Conservation (phyloP, 2,797 vertebrate genomes). For the Peromyscus nudipes region DNA sequence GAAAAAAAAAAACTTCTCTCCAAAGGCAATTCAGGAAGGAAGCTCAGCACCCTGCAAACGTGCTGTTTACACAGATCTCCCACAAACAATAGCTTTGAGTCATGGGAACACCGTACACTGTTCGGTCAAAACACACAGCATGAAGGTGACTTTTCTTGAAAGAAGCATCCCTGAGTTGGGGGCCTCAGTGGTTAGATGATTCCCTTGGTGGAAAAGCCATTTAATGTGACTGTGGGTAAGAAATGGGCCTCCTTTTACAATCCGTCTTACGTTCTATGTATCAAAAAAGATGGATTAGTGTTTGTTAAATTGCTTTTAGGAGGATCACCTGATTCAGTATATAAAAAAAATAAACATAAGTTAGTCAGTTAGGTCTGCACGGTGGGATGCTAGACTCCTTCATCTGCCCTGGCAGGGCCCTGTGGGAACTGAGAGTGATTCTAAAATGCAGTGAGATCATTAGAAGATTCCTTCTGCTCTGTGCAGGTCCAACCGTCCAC, state of each 20-base stretch:
- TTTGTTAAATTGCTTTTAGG: constrained; percentile 21
- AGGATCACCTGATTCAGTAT: neutral
- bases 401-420: neutral
- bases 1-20: constrained; percentile 45
- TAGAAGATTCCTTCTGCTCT: neutral
- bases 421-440: neutral
- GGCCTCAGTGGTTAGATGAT: constrained; percentile 63
- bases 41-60: constrained; percentile 61
- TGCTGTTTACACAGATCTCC: constrained; percentile 65
- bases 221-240: constrained; percentile 26
- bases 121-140: neutral
- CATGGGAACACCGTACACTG: constrained; percentile 17
- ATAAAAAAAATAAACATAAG: constrained; percentile 17
- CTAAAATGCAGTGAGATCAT: neutral
- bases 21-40: constrained; percentile 56
- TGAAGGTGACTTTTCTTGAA: constrained; percentile 74
- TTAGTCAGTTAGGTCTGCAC: neutral
- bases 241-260: constrained; percentile 5
- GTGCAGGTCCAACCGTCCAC: neutral
- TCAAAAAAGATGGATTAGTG: neutral
- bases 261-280: neutral
- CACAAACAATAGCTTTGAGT: constrained; percentile 57
- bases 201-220: constrained; percentile 20
- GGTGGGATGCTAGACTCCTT: neutral
- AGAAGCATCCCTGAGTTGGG: constrained; percentile 17